phyloP scores from a whole-genome alignment of 2,113 vertebrate species.

The Lepus timidus region DNA sequence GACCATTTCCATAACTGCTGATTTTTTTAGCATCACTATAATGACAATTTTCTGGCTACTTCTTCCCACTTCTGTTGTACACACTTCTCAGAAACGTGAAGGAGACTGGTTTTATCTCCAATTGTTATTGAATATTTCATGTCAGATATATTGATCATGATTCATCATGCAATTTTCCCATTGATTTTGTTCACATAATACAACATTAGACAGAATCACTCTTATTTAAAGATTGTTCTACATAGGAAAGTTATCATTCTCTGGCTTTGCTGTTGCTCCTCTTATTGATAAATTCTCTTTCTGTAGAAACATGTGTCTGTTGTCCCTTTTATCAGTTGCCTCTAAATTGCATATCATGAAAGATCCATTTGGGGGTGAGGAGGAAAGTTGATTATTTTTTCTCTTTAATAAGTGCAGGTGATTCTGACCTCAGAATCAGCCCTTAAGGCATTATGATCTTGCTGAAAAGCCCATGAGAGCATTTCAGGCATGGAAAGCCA shows the following conservation, averaged over 20 bases:
- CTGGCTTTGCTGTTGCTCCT: constrained; percentile 18
- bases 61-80: constrained; percentile 23
- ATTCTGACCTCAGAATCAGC: too few species aligned
- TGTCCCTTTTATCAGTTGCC: background rate
- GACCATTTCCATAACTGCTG: background rate
- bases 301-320: background rate
- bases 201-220: constrained; percentile 52
- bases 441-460: too few species aligned
- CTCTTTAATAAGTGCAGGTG: background rate
- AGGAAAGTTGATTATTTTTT: background rate
- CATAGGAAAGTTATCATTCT: constrained; percentile 68
- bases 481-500: too few species aligned
- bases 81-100: background rate
- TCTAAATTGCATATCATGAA: background rate
- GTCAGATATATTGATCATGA: background rate
- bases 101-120: background rate
- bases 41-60: constrained; percentile 42
- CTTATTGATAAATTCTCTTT: constrained; percentile 67
- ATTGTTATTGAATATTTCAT: background rate
- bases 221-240: background rate
- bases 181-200: constrained; percentile 32
- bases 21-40: constrained; percentile 12
- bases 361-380: background rate
- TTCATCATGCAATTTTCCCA: background rate
- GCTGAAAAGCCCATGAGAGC: too few species aligned